Evolutionary conservation across 2,797 vertebrate genomes (phyloP).

Genomic region (Sebastes diploproa): DNA sequence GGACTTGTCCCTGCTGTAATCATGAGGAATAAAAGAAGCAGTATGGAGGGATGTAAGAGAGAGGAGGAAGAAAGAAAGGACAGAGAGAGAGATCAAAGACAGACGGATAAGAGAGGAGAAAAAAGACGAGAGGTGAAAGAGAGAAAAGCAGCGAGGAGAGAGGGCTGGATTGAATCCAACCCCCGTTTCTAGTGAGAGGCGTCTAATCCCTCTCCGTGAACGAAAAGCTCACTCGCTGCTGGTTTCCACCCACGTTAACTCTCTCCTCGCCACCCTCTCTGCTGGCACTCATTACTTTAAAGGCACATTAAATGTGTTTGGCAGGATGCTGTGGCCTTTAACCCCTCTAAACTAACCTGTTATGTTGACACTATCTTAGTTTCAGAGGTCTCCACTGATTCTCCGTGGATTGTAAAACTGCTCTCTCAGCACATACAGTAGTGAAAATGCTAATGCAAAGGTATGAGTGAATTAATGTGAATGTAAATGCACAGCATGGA

Average conservation of each 20-base stretch:
- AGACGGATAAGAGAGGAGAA: slow-evolving; percentile 9
- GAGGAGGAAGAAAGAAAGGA: slow-evolving; percentile 4
- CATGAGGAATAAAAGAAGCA: neutral
- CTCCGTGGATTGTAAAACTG: neutral
- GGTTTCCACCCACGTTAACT: slow-evolving; percentile 39
- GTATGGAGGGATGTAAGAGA: neutral
- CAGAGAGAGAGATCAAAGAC: slow-evolving; percentile 32
- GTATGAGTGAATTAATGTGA: neutral
- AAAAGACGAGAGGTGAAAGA: slow-evolving; percentile 24
- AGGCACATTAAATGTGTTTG: neutral
- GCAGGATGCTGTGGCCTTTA: slow-evolving; percentile 1
- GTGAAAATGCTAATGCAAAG: neutral
- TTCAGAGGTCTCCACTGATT: neutral
- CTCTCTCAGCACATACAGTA: neutral
- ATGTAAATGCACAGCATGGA: neutral
- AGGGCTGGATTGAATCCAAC: slow-evolving; percentile 37
- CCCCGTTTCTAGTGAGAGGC: slow-evolving; percentile 31
- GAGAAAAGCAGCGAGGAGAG: slow-evolving; percentile 31
- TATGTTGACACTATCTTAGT: neutral
- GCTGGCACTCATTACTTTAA: neutral
- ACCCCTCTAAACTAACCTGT: neutral
- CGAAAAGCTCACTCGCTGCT: slow-evolving; percentile 35
- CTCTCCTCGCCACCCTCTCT: slow-evolving; percentile 1
- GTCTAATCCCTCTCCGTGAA: slow-evolving; percentile 58
- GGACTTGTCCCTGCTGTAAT: neutral